Conservation (phyloP, 2,797 vertebrate genomes). For the Podarcis siculus region DNA sequence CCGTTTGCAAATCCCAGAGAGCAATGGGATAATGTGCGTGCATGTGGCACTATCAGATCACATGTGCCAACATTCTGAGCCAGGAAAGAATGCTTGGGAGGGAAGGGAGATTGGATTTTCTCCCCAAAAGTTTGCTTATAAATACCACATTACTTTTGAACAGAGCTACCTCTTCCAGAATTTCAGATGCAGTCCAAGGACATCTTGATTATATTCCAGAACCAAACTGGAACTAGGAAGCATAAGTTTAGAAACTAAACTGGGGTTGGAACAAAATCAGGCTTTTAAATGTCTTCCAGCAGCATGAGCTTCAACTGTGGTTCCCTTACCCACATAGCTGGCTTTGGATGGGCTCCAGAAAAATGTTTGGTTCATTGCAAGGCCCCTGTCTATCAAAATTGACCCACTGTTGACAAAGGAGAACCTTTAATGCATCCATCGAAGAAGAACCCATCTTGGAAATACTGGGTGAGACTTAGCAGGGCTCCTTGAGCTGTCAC, state of each 20-base stretch:
- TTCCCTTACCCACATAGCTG: background rate
- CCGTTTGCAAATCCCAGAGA: background rate
- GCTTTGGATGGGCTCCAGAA: background rate
- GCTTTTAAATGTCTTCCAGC: background rate
- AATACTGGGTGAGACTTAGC: background rate
- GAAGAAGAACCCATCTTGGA: background rate
- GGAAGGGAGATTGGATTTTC: background rate
- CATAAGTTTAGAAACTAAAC: background rate
- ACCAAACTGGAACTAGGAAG: conserved; percentile 39
- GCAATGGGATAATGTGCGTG: background rate
- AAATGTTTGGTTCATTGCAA: background rate
- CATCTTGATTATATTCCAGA: conserved; percentile 43
- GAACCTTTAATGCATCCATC: background rate
- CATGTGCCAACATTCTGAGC: background rate
- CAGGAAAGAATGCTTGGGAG: background rate
- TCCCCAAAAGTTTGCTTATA: background rate
- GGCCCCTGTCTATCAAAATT: background rate
- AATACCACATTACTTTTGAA: background rate
- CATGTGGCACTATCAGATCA: background rate
- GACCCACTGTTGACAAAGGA: background rate
- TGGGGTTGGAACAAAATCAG: background rate
- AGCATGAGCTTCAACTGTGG: background rate
- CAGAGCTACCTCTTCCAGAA: conserved; percentile 18
- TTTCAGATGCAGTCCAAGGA: conserved; percentile 52
- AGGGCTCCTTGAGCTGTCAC: background rate